A percentile compares a stretch with the other conserved stretches of the same genome.
Evolutionary conservation across 2,888 invertebrate genomes (phyloP).

Genomic region (Apomyelois bistriatella): DNA sequence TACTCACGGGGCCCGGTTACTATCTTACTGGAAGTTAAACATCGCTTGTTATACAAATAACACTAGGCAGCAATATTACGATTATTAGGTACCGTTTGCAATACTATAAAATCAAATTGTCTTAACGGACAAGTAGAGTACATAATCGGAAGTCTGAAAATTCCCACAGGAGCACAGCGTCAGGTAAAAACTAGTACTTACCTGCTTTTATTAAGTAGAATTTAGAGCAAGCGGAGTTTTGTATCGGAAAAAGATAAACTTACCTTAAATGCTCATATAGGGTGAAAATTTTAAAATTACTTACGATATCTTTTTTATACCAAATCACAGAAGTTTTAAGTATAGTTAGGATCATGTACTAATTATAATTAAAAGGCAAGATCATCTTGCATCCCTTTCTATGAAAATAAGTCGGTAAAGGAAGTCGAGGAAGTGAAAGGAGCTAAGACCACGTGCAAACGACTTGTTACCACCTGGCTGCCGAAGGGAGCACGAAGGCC

Average conservation of each 20-base stretch:
- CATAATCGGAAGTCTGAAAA: too few relatives aligned
- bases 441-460: constrained; percentile 4
- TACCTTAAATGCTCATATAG: too few relatives aligned
- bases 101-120: not conserved
- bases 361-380: not conserved
- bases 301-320: too few relatives aligned
- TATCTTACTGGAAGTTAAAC: not conserved
- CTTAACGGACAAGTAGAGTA: too few relatives aligned
- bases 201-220: too few relatives aligned
- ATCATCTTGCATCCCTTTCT: not conserved
- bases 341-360: too few relatives aligned
- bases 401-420: not conserved
- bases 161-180: too few relatives aligned
- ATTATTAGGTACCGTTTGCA: not conserved
- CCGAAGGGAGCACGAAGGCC: constrained; percentile 4
- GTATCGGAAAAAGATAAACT: too few relatives aligned
- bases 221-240: too few relatives aligned
- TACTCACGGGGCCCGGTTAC: not conserved
- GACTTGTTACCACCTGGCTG: constrained; percentile 8
- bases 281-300: too few relatives aligned
- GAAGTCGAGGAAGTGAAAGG: constrained; percentile 8
- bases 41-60: not conserved
- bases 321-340: too few relatives aligned
- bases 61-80: not conserved
- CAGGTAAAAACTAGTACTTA: too few relatives aligned